phyloP scores from a whole-genome alignment of 1,140 invertebrate genomes.

The Oryzaephilus surinamensis region DNA sequence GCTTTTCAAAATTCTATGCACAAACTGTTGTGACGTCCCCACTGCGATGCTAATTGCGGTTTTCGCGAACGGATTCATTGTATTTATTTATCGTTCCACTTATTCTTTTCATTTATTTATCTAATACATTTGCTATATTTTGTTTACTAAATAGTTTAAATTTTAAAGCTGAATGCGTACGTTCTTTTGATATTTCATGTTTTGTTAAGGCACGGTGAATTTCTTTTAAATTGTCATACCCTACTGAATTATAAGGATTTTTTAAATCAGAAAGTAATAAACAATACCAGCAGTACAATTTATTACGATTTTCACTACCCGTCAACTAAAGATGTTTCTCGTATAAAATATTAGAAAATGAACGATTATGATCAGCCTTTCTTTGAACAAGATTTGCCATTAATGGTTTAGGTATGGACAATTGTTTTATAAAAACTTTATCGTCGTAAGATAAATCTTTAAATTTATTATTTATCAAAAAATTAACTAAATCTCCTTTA shows the following conservation, averaged over 20 bases:
- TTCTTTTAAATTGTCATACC: slow-evolving; percentile 2
- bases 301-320: background rate
- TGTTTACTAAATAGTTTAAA: slow-evolving; percentile 5
- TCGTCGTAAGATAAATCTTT: too few relatives aligned
- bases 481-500: too few relatives aligned
- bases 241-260: slow-evolving; percentile 1
- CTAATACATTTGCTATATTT: slow-evolving; percentile 2
- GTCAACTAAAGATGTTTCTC: background rate
- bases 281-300: slow-evolving; percentile 1
- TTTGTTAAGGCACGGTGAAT: background rate
- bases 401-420: too few relatives aligned
- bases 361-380: too few relatives aligned
- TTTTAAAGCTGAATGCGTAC: slow-evolving; percentile 1
- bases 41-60: too few relatives aligned
- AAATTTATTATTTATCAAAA: too few relatives aligned
- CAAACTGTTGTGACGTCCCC: too few relatives aligned
- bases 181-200: slow-evolving; percentile 4
- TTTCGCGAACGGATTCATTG: slow-evolving; percentile 2
- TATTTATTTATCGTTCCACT: slow-evolving; percentile 1
- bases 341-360: background rate
- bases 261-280: slow-evolving; percentile 1
- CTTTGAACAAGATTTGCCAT: too few relatives aligned
- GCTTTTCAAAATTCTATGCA: too few relatives aligned
- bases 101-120: background rate
- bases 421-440: background rate